A percentile compares a stretch with the other conserved stretches of the same genome.
Conservation (phyloP, 2,888 invertebrate genomes). For the Pecten maximus region DNA sequence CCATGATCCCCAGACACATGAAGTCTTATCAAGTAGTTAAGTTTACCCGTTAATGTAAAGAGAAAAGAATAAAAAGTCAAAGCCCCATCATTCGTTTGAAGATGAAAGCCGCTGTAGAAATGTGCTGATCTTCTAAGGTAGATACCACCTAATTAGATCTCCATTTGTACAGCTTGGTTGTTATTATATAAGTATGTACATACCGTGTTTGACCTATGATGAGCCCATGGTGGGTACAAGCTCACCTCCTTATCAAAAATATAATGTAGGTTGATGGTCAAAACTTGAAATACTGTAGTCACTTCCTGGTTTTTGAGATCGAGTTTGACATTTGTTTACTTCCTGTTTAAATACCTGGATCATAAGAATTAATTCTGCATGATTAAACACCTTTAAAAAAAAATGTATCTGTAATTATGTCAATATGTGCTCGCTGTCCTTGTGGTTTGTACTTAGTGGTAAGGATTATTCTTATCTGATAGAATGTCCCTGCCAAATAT, state of each 20-base stretch:
- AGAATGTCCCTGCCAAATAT: too few relatives aligned
- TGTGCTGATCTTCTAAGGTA: background rate
- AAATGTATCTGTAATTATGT: too few relatives aligned
- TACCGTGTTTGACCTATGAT: background rate
- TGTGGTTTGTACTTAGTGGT: too few relatives aligned
- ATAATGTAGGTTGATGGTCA: too few relatives aligned
- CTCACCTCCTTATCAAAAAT: background rate
- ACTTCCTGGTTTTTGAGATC: too few relatives aligned
- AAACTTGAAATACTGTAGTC: too few relatives aligned
- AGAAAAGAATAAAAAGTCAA: background rate
- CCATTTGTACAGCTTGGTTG: background rate
- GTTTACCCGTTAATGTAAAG: background rate
- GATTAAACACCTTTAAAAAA: too few relatives aligned
- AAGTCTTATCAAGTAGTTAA: background rate
- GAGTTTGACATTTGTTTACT: too few relatives aligned
- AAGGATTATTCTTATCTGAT: too few relatives aligned
- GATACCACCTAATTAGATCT: background rate
- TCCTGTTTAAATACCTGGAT: too few relatives aligned
- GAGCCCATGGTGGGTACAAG: background rate
- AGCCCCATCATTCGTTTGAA: conserved; percentile 5
- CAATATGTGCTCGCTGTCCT: too few relatives aligned
- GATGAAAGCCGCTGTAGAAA: background rate
- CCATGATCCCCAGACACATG: background rate
- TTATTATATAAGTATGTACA: background rate
- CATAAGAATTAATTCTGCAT: too few relatives aligned